Evolutionary conservation across 2,888 invertebrate genomes (phyloP).

Genomic region (Fragum whitleyi): DNA sequence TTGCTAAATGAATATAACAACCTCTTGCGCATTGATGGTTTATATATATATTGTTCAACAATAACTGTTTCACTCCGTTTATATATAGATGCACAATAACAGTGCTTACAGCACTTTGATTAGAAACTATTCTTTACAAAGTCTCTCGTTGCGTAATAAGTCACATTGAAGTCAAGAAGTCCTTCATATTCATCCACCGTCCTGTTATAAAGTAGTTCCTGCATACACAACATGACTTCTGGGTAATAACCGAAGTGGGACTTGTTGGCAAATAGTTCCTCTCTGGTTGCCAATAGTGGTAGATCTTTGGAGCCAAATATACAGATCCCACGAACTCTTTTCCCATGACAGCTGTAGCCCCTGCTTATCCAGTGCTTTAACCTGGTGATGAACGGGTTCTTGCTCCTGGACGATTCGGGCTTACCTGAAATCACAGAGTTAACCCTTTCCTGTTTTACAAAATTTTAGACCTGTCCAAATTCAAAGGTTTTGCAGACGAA

Average conservation of each 20-base stretch:
- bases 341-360: background rate
- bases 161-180: background rate
- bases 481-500: no score
- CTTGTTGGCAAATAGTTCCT: conserved; percentile 17
- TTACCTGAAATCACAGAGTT: background rate
- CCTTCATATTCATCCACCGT: conserved; percentile 9
- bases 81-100: no score
- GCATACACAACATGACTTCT: conserved; percentile 3
- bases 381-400: background rate
- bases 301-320: conserved; percentile 3
- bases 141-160: background rate
- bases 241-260: conserved; percentile 1
- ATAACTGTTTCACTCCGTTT: no score
- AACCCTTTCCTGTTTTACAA: no score
- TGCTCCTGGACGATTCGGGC: background rate
- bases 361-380: background rate
- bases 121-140: background rate
- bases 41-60: no score
- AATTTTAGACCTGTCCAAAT: no score
- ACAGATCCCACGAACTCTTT: background rate
- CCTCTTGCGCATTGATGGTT: no score
- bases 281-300: background rate
- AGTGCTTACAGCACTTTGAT: no score
- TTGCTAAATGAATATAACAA: no score
- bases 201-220: conserved; percentile 7